Evolutionary conservation across 2,888 invertebrate genomes (phyloP).

Genomic region (Drosophila anomelani): DNA sequence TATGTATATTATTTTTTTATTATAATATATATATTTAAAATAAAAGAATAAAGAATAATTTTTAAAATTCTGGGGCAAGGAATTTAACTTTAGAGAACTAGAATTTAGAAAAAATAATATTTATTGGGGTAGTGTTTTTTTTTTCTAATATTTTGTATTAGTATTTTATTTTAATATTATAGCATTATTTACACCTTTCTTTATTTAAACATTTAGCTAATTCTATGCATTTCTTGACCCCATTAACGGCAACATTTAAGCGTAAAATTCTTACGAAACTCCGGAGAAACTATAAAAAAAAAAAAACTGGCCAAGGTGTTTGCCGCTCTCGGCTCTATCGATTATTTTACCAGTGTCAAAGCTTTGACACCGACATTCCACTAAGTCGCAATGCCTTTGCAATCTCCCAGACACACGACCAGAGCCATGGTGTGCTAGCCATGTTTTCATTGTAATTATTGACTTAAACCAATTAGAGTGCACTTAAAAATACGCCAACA

Average conservation of each 20-base stretch:
- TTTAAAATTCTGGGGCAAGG: too few species aligned
- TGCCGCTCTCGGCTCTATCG: constrained; percentile 30
- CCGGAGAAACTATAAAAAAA: constrained; percentile 11
- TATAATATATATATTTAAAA: background rate
- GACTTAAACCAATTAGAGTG: constrained; percentile 58
- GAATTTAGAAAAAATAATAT: background rate
- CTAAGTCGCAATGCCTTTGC: constrained; percentile 2
- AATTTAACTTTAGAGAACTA: too few species aligned
- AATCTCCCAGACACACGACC: background rate
- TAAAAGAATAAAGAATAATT: background rate
- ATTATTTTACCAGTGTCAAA: constrained; percentile 33
- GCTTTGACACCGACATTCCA: constrained; percentile 23
- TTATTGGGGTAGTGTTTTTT: too few species aligned
- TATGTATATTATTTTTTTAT: too few species aligned
- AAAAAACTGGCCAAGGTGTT: constrained; percentile 22
- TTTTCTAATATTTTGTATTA: too few species aligned
- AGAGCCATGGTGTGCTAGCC: constrained; percentile 14
- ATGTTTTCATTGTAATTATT: constrained; percentile 56
- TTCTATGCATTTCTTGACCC: constrained; percentile 1
- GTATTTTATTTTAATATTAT: too few species aligned
- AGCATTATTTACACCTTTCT: too few species aligned
- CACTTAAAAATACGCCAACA: constrained; percentile 58
- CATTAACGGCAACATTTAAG: background rate
- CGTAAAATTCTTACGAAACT: constrained; percentile 23
- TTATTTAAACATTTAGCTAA: background rate